Evolutionary conservation across 1,140 invertebrate species (phyloP).

Genomic region (Drosophila funebris): DNA sequence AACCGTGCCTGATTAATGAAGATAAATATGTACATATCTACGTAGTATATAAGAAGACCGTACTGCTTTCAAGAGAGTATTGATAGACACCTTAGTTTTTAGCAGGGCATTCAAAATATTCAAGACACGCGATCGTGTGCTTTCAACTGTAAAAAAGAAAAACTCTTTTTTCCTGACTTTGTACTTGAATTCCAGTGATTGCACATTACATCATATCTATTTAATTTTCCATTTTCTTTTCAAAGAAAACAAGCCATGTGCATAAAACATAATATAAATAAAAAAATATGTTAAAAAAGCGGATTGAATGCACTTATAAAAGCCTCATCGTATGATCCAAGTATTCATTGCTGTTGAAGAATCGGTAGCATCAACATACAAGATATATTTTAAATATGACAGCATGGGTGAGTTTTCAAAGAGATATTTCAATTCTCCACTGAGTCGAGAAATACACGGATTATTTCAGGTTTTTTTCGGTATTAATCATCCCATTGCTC

Average conservation of each 20-base stretch:
- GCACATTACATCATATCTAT: conserved; percentile 27
- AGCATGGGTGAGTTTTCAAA: conserved; percentile 9
- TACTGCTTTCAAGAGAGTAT: neutral
- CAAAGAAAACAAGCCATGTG: neutral
- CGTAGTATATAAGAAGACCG: neutral
- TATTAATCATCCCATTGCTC: conserved; percentile 14
- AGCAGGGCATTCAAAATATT: conserved; percentile 4
- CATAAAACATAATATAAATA: neutral
- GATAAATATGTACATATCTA: neutral
- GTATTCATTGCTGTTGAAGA: conserved; percentile 32
- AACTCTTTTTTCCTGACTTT: conserved; percentile 24
- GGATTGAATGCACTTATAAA: conserved; percentile 24
- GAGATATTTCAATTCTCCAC: neutral
- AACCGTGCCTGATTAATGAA: conserved; percentile 5
- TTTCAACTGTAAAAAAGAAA: conserved; percentile 18
- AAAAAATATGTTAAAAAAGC: neutral
- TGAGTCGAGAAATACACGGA: neutral
- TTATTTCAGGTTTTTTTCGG: conserved; percentile 31
- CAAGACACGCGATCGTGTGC: conserved; percentile 30
- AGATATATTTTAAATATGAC: conserved; percentile 16
- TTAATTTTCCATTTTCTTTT: conserved; percentile 27
- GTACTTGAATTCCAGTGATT: conserved; percentile 31
- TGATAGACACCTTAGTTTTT: neutral
- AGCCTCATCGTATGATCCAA: neutral
- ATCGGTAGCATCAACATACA: neutral